Evolutionary conservation across 2,888 invertebrate genomes (phyloP), one percentile per base, ranked within the genome.

Genomic region (Lithophane semibrunnea): DNA sequence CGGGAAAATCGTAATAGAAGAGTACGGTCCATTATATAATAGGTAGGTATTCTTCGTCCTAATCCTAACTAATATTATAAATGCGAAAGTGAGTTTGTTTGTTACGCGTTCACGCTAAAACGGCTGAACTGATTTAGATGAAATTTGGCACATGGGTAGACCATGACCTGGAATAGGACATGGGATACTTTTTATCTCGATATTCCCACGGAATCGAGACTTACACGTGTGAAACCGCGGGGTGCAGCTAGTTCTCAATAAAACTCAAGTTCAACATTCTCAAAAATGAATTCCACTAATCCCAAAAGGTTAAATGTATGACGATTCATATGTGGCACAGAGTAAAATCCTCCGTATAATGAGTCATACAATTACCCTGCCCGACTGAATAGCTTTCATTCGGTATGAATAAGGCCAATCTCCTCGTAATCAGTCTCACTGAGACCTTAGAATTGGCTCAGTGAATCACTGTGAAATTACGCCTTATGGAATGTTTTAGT

Each of bases 401-500:
- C n/a, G 1, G 66, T 21, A 79, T 84, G 83, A 86, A 86, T 86
- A 73, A 73, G 71, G 54, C 73, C 86, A 86, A 82, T 86, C 58
- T 86, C 16, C 64, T 64, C 64, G 44, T 77, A 73, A 84, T 78
- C 56, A 78, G 49, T n/a, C 42, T 47, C n/a, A 21, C 44, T 66
- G 47, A 56, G 74, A 61, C 61, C 69, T 69, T 56, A 73, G 16
- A 69, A 69, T 60, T 67, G 58, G 44, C 13, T 29, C 49, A 66
- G 29, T 84, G 75, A 84, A 24, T 85, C 83, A 83, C 54, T 42
- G 12, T 44, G 64, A 56, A 63, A 66, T 81, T 37, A 52, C 63
- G 12, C 52, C n/a, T 13, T 66, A 73, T 44, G 65, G 64, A 82
- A 76, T 49, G 0, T 42, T 82, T 60, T 52, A 12, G 2, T 0